Percentiles rank a stretch among this genome's conserved stretches.
phyloP scores from a whole-genome alignment of 2,113 vertebrate genomes.

The Ammodytes dubius region DNA sequence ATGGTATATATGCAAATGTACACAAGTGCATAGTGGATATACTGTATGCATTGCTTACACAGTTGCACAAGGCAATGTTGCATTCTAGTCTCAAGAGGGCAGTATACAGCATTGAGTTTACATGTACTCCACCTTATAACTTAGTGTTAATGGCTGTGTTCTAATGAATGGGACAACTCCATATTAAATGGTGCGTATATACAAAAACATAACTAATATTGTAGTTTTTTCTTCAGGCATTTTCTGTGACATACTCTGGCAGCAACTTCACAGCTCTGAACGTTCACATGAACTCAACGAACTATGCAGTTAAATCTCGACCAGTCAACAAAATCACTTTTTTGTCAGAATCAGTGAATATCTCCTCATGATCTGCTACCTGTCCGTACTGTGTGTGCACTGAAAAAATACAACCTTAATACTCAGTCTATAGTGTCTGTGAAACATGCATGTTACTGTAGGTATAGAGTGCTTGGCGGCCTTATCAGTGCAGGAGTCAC shows the following conservation, averaged over 20 bases:
- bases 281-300: slow-evolving; percentile 31
- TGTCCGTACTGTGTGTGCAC: too few relatives aligned
- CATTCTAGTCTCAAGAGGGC: neutral
- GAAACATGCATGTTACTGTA: too few relatives aligned
- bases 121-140: neutral
- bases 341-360: neutral
- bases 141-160: neutral
- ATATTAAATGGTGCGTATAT: too few relatives aligned
- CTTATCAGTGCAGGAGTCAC: too few relatives aligned
- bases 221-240: neutral
- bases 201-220: too few relatives aligned
- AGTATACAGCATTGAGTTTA: neutral
- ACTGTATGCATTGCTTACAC: neutral
- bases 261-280: neutral
- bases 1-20: neutral
- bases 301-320: neutral
- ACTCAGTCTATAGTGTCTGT: too few relatives aligned
- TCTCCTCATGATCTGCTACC: too few relatives aligned
- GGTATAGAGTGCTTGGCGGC: too few relatives aligned
- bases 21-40: neutral
- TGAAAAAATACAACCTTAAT: too few relatives aligned
- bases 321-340: neutral
- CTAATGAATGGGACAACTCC: slow-evolving; percentile 13
- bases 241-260: neutral
- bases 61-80: neutral